Evolutionary conservation across 2,113 vertebrate species (phyloP).

Genomic region (Emydocephalus ijimae): DNA sequence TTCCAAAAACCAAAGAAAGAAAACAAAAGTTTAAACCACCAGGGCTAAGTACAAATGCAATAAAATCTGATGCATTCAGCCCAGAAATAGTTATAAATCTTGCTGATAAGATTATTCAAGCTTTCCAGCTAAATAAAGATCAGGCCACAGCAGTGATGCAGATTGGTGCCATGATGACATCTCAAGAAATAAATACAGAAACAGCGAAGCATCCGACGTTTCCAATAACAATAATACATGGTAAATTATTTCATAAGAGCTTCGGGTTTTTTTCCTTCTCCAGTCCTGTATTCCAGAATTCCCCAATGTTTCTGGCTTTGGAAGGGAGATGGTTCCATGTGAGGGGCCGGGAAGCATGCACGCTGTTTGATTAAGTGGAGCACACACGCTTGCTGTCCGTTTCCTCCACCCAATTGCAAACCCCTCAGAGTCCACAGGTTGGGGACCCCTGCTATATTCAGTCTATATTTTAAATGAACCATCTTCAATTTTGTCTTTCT

Average conservation of each 20-base stretch:
- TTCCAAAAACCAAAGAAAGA: neutral
- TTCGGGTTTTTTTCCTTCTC: neutral
- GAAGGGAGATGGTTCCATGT: too few relatives aligned
- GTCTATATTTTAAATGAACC: neutral
- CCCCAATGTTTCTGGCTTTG: too few relatives aligned
- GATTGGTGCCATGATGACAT: conserved; percentile 70
- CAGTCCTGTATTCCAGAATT: neutral
- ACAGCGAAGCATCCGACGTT: neutral
- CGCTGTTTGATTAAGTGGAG: too few relatives aligned
- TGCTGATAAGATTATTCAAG: conserved; percentile 61
- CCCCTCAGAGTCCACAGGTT: too few relatives aligned
- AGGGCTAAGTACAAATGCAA: conserved; percentile 43
- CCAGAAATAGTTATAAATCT: conserved; percentile 46
- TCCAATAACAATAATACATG: conserved; percentile 71
- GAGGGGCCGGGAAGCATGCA: too few relatives aligned
- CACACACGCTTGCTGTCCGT: too few relatives aligned
- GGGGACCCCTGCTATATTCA: neutral
- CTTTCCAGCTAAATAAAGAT: conserved; percentile 66
- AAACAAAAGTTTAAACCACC: conserved; percentile 70
- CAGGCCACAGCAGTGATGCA: conserved; percentile 64
- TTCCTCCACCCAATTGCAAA: too few relatives aligned
- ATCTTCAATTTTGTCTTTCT: neutral
- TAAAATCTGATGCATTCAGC: conserved; percentile 37
- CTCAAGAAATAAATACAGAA: neutral
- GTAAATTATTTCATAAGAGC: conserved; percentile 48